Evolutionary conservation across 2,113 vertebrate genomes (phyloP), one percentile per base, ranked within the genome.

Genomic region (Neotoma lepida): DNA sequence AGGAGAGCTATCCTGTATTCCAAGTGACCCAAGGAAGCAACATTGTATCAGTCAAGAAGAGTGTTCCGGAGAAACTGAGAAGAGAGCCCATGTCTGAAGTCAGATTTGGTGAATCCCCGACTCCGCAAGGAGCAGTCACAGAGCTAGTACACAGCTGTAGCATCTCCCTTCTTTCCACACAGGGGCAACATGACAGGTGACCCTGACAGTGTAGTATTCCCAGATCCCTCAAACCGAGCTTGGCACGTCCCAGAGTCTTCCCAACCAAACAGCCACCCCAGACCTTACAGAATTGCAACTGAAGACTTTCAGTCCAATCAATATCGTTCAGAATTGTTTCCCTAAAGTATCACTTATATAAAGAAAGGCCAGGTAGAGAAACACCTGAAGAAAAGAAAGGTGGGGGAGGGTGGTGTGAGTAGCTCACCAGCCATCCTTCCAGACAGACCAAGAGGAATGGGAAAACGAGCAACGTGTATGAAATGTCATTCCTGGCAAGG

Each of bases 401-500:
- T 1, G 2, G 51, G 54, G 1, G 3, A 4, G 6, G 14, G 17
- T 92, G 81, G 76, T n/a, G 63, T 33, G 1, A 39, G 39, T 12
- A 64, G 49, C 20, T 88, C 18, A 90, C 41, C 12, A 35, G 44
- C 22, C 82, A 24, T 56, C 46, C 68, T 66, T 91, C 44, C 39
- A 61, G 89, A 49, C 22, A 91, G 81, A 91, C 73, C 22, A 70
- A 71, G 56, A 74, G 74, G 63, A 89, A 95, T 6, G 14, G 82
- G 26, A 91, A 95, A 51, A 39, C 30, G 74, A 30, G 35, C 39
- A 18, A 88, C 22, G 24, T 61, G 20, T 41, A 66, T 66, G 51
- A 39, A 88, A 84, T 76, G 78, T 64, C 63, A 86, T 64, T 66
- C 82, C 44, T 2, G 22, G 82, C 39, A 71, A 78, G 49, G 44